phyloP scores from a whole-genome alignment of 2,888 invertebrate genomes.

The Sinotaia quadrata region DNA sequence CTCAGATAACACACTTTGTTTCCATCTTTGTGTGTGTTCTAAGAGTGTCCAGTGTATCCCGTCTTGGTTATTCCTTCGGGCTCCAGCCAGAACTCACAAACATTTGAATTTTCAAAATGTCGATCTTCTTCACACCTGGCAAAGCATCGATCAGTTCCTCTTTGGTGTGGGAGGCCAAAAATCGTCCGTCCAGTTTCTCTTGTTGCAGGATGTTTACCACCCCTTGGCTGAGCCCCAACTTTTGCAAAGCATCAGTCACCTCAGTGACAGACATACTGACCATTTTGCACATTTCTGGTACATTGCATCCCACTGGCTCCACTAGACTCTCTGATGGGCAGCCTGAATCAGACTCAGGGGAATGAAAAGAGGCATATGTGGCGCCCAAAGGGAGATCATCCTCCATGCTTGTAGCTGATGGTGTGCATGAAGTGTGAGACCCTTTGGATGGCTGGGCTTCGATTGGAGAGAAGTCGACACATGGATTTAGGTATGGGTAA shows the following conservation, averaged over 20 bases:
- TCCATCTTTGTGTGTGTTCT: too few species aligned
- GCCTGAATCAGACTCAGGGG: constrained; percentile 1
- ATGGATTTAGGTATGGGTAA: too few species aligned
- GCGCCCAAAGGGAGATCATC: constrained; percentile 25
- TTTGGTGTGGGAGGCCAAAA: constrained; percentile 40
- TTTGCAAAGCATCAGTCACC: constrained; percentile 38
- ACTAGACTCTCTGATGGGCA: constrained; percentile 22
- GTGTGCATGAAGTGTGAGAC: too few species aligned
- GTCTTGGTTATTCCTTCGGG: too few species aligned
- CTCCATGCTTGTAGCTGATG: neutral
- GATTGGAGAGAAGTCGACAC: too few species aligned
- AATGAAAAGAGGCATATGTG: constrained; percentile 10
- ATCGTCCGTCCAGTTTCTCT: constrained; percentile 43
- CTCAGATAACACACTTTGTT: too few species aligned
- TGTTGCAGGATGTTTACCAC: constrained; percentile 40
- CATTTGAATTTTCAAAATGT: constrained; percentile 52
- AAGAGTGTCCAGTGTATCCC: too few species aligned
- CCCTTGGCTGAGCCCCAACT: constrained; percentile 43
- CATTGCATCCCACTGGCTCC: neutral
- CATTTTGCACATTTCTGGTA: neutral
- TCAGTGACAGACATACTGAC: constrained; percentile 38
- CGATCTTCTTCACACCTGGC: constrained; percentile 45
- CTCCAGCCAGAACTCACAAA: constrained; percentile 51
- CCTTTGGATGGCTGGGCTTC: neutral
- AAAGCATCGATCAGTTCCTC: constrained; percentile 43